A percentile compares a stretch with the other conserved stretches of the same genome.
phyloP scores from a whole-genome alignment of 2,797 vertebrate species.

The Alca torda region DNA sequence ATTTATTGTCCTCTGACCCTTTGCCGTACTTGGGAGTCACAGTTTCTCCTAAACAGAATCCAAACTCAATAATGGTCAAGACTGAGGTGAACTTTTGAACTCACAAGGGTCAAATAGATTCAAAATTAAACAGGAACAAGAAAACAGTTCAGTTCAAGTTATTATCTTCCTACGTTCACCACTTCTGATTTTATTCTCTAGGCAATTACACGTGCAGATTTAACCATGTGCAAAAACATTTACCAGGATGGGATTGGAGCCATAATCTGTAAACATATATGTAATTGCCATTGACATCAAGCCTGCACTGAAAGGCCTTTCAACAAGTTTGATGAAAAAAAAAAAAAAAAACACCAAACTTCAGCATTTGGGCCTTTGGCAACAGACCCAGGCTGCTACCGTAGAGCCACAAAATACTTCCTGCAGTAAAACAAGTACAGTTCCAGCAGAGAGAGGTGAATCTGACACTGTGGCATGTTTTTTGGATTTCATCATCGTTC shows the following conservation, averaged over 20 bases:
- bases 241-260: constrained; percentile 1
- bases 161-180: background rate
- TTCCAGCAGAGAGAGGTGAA: constrained; percentile 9
- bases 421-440: background rate
- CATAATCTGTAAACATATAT: constrained; percentile 7
- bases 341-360: background rate
- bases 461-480: constrained; percentile 13
- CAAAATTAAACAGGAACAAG: constrained; percentile 39
- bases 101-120: background rate
- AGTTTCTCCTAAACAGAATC: constrained; percentile 22
- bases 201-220: background rate
- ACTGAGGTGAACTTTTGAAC: constrained; percentile 39
- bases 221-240: constrained; percentile 31
- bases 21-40: background rate
- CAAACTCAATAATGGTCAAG: constrained; percentile 56
- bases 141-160: constrained; percentile 15
- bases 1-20: constrained; percentile 56
- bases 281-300: constrained; percentile 25
- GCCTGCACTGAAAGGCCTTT: constrained; percentile 18
- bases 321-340: background rate
- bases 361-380: background rate
- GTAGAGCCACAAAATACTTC: constrained; percentile 15
- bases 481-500: constrained; percentile 10
- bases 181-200: constrained; percentile 16
- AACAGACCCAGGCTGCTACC: constrained; percentile 11